Base-by-base conservation (phyloP, 2,113 vertebrate species). In the Oncorhynchus kisutch region DNA sequence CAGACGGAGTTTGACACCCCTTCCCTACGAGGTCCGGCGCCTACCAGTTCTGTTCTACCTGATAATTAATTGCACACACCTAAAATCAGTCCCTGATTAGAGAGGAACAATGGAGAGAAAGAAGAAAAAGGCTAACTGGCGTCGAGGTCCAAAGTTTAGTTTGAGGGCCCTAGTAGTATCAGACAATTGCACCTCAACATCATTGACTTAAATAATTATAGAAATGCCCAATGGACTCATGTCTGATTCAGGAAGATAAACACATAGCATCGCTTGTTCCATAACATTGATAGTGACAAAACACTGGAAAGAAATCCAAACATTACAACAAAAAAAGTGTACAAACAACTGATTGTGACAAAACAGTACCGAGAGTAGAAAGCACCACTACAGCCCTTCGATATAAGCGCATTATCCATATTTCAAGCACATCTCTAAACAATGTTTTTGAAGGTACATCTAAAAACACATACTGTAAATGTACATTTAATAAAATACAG, bases 321-420 rank as follows among this genome's bases (percentile, higher is more conserved):
- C 39, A 45, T 12, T 45, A 45, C 39, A 45, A 45, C 4, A 27
- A 27, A 79, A 73, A 83, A 81, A 84, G 77, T 70, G 31, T 57
- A 45, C 39, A 48, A 34, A 85, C 74, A 76, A 27, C 75, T 77
- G 80, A 87, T 84, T 88, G 59, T 74, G 83, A 89, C 74, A 88
- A 54, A 82, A 82, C 73, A 90, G 91, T 94, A 93, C 92, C 92
- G 88, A 92, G 83, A 82, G 77, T 82, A 87, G 79, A 82, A 78
- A 85, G 72, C 73, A n/a, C 70, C 72, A 82, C 80, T 74, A 75
- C 74, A 91, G 90, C 90, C 92, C 92, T 93, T 92, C 85, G 70
- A 89, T 82, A 84, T 77, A 78, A 64, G 6, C 71, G 54, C 75
- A 80, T 31, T 54, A 34, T 51, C 67, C 20, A 79, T 4, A 76